phyloP scores from a whole-genome alignment of 2,888 invertebrate genomes.

The Hetaerina titia region DNA sequence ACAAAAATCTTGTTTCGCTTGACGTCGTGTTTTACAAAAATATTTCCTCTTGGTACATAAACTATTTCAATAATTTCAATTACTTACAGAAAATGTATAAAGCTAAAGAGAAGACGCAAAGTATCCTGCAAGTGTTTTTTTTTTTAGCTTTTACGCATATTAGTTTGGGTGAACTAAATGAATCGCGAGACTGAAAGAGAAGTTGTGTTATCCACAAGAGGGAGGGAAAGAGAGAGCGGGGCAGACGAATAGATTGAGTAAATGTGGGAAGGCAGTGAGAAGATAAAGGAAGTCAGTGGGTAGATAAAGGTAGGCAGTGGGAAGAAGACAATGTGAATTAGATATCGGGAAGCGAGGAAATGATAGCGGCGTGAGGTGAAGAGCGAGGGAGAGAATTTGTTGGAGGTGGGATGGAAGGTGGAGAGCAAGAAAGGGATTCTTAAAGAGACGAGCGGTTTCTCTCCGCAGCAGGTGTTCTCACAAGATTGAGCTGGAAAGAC shows the following conservation, averaged over 20 bases:
- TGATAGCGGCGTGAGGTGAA: background rate
- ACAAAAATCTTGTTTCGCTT: too few relatives aligned
- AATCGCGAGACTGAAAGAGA: background rate
- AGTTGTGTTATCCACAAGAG: background rate
- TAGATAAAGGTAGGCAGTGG: background rate
- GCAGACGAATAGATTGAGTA: background rate
- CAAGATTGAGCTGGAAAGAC: conserved; percentile 36
- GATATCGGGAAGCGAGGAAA: background rate
- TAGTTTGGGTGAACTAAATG: background rate
- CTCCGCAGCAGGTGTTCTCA: conserved; percentile 54
- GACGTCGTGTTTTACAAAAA: too few relatives aligned
- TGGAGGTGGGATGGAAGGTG: background rate
- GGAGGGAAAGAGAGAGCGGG: background rate
- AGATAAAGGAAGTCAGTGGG: background rate
- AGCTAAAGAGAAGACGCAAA: too few relatives aligned
- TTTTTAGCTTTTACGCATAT: background rate
- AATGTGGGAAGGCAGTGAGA: background rate
- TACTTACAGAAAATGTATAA: too few relatives aligned
- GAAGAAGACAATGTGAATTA: background rate
- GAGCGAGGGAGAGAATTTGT: background rate
- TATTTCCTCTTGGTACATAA: too few relatives aligned
- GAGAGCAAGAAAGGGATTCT: conserved; percentile 16
- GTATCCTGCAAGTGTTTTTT: background rate
- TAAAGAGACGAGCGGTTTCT: background rate
- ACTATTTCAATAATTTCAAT: too few relatives aligned